Conservation (phyloP, 2,113 vertebrate species). For the Neotragus pygmaeus region DNA sequence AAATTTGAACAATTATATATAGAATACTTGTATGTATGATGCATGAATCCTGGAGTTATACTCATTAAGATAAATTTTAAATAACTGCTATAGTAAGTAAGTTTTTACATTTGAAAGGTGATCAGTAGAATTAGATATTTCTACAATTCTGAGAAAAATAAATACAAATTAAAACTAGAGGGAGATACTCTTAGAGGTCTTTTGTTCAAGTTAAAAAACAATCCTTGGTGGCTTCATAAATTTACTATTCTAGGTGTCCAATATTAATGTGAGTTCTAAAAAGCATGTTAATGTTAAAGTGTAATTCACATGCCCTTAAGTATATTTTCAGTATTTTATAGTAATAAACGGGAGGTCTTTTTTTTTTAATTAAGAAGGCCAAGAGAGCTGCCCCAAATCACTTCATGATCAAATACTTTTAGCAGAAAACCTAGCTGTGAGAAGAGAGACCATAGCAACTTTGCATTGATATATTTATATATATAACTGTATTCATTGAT, state of each 20-base stretch:
- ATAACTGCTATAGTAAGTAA: not conserved
- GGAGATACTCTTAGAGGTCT: not conserved
- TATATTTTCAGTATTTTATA: slow-evolving; percentile 15
- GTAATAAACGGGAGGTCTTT: not conserved
- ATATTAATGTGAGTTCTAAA: not conserved
- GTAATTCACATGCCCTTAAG: not conserved
- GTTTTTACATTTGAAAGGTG: not conserved
- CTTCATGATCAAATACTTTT: not conserved
- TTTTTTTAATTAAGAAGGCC: not conserved
- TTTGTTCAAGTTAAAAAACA: slow-evolving; percentile 6
- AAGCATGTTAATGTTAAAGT: not conserved
- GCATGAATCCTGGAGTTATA: not conserved
- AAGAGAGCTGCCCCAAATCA: not conserved
- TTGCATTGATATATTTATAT: slow-evolving; percentile 15
- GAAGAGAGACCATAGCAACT: not conserved
- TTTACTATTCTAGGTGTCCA: not conserved
- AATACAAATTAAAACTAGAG: slow-evolving; percentile 11
- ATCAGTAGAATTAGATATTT: not conserved
- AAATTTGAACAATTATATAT: not conserved
- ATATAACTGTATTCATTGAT: not conserved
- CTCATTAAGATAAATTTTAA: not conserved
- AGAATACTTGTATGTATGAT: not conserved
- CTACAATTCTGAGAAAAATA: not conserved
- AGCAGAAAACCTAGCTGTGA: not conserved
- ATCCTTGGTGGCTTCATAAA: not conserved